These are phyloP conservation scores for Archocentrus centrarchus DNA, from an alignment of 2,113 vertebrate species.

Conservation along the genomic window DNA sequence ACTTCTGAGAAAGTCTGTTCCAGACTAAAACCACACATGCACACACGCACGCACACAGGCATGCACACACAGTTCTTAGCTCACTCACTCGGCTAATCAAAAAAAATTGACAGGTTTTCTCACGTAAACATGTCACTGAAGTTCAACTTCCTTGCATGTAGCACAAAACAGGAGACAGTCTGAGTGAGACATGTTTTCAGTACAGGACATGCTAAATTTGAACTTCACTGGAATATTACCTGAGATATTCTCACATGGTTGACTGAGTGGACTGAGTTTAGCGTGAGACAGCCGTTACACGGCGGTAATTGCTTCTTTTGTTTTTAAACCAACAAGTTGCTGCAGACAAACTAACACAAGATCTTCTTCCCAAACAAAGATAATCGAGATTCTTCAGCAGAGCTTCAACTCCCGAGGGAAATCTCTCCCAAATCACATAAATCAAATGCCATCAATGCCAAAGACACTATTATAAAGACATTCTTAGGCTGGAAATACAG, in stretches of 20 bases:
- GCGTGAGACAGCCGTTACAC: constrained; percentile 1
- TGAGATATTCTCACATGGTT: no score
- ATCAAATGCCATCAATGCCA: constrained; percentile 17
- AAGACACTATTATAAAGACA: background rate
- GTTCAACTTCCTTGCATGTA: no score
- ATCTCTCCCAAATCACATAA: background rate
- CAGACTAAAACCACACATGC: background rate
- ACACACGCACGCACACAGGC: background rate
- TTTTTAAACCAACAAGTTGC: constrained; percentile 2
- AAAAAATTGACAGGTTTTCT: background rate
- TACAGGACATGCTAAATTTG: no score
- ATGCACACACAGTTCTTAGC: background rate
- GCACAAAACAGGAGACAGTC: no score
- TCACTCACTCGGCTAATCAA: no score
- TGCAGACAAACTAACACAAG: constrained; percentile 16
- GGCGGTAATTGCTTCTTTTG: background rate
- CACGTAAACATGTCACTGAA: no score
- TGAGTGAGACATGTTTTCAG: no score
- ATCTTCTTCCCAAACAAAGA: constrained; percentile 2
- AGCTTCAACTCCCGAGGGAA: background rate
- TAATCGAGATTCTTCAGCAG: constrained; percentile 2
- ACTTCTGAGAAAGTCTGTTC: background rate
- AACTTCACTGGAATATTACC: no score
- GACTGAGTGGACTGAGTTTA: background rate
- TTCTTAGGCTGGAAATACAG: background rate